These are phyloP conservation scores for Hemicentrotus pulcherrimus DNA, from an alignment of 35 echinoderm and acorn worm genomes.

Conservation along the genomic window DNA sequence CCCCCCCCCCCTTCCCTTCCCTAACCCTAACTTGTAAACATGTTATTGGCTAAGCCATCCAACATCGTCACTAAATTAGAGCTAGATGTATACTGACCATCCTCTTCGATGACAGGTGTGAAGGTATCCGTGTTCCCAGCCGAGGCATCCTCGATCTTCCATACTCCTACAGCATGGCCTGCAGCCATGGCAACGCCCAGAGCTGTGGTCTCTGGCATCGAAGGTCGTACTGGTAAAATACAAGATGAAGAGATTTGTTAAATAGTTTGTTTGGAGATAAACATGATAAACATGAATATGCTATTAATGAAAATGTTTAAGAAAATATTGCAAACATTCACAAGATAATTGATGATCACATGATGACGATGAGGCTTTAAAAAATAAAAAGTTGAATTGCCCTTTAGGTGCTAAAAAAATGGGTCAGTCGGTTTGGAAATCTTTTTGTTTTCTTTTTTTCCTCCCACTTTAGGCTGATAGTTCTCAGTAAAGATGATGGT, in stretches of 20 bases:
- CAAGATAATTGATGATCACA: no score
- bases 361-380: background rate
- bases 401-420: no score
- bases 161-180: constrained; percentile 87
- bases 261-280: background rate
- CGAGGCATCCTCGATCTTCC: constrained; percentile 71
- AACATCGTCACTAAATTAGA: background rate
- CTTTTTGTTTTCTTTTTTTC: no score
- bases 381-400: no score
- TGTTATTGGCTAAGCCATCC: no score
- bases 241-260: background rate
- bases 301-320: background rate
- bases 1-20: no score
- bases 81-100: constrained; percentile 56
- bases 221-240: constrained; percentile 66
- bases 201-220: constrained; percentile 94
- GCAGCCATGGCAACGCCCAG: constrained; percentile 95
- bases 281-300: background rate
- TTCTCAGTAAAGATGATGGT: background rate
- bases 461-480: no score
- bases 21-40: no score
- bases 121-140: constrained; percentile 56
- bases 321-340: background rate
- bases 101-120: constrained; percentile 66
- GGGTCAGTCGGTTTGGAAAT: no score